Evolutionary conservation across 2,113 vertebrate species (phyloP), one percentile per base, ranked within the genome.

Genomic region (Canis aureus): DNA sequence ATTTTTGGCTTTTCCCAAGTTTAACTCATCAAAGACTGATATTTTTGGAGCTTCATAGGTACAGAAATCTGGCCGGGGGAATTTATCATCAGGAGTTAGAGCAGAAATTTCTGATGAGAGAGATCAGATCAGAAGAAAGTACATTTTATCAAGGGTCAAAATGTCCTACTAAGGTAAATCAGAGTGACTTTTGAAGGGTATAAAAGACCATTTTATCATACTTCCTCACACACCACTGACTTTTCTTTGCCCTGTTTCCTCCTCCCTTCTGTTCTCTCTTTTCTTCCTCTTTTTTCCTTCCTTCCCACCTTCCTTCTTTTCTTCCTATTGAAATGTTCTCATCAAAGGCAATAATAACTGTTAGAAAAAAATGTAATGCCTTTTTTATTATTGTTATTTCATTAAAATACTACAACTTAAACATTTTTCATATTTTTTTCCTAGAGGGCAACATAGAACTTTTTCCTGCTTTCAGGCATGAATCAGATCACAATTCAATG

Each of bases 391-490:
- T 60, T 69, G 27, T 22, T 84, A 67, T 94, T 78, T 83, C 38
- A 66, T 60, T 73, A 85, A 92, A 93, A 38, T 59, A 59, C 27
- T 71, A 9, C 5, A 74, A 79, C 49, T 76, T 92, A 95, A 92
- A 84, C 16, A 49, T 86, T 76, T 95, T 83, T 80, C 27, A 16
- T 91, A 35, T 59, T 27, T 74, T 95, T 89, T 69, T 69, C 32
- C 1, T 97, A 98, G 98, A 97, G 81, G 83, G 29, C 23, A 60
- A 57, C 69, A 74, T 92, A 97, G 96, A 96, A 22, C 32, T 20
- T 94, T 6, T 16, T 0, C 3, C 0, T 35, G 67, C 53, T 79
- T 32, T 86, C 3, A 5, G 94, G 53, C 32, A 15, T 98, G 97
- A 95, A 62, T 66, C 97, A 81, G 96, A 78, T 97, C 96, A 97